Evolutionary conservation across 2,888 invertebrate species (phyloP).

Genomic region (Eledona agricola): DNA sequence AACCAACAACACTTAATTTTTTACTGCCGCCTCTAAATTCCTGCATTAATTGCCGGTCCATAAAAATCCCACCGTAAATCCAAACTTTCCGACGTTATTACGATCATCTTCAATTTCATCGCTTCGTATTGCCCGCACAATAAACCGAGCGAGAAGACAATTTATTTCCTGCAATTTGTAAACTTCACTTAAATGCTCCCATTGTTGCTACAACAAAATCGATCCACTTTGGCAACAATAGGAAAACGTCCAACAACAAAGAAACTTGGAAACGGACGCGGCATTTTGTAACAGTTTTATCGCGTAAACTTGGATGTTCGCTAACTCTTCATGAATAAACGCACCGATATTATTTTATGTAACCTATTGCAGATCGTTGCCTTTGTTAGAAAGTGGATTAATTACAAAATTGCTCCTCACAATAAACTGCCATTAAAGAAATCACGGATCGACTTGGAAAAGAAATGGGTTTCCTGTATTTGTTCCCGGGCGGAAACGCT

Average conservation of each 20-base stretch:
- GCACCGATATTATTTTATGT: conserved; percentile 30
- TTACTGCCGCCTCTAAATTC: too few species aligned
- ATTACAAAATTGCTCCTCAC: conserved; percentile 29
- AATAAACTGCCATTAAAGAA: conserved; percentile 9
- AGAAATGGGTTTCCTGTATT: conserved; percentile 29
- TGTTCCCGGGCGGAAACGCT: conserved; percentile 19
- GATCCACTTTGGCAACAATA: conserved; percentile 28
- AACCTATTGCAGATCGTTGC: conserved; percentile 27
- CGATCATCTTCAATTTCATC: too few species aligned
- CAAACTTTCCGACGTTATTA: too few species aligned
- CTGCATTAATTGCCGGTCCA: too few species aligned
- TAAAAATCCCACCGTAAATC: too few species aligned
- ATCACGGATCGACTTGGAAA: conserved; percentile 13
- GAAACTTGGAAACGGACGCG: conserved; percentile 17
- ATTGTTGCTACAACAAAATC: conserved; percentile 15
- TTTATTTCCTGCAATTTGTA: too few species aligned
- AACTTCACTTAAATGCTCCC: too few species aligned
- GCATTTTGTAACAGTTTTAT: conserved; percentile 14
- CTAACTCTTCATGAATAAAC: conserved; percentile 12
- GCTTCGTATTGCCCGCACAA: too few species aligned
- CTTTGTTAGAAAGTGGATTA: conserved; percentile 27
- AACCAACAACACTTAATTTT: too few species aligned
- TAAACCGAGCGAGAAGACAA: too few species aligned
- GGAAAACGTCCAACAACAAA: conserved; percentile 13
- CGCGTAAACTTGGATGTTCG: too few species aligned